These are phyloP conservation scores for Acinonyx jubatus DNA, from an alignment of 2,113 vertebrate genomes.

Conservation along the genomic window DNA sequence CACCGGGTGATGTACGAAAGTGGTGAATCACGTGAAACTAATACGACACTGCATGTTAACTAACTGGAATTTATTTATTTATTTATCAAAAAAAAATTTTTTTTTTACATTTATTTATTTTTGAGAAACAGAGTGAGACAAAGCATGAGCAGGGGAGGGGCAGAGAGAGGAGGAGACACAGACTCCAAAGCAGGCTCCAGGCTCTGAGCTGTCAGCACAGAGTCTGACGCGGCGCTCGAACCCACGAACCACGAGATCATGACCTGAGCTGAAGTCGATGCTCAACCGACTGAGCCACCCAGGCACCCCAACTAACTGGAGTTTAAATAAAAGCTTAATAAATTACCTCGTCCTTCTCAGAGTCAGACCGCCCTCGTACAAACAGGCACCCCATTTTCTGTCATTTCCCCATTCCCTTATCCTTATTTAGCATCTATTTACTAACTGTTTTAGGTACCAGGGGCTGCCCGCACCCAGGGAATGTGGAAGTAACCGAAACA, in stretches of 20 bases:
- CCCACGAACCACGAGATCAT: no score
- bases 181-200: no score
- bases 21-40: background rate
- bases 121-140: no score
- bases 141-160: no score
- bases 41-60: background rate
- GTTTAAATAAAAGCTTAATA: background rate
- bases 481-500: background rate
- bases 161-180: no score
- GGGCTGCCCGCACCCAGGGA: background rate
- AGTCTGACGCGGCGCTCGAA: no score
- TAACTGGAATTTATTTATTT: background rate
- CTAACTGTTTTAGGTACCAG: background rate
- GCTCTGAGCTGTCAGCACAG: no score
- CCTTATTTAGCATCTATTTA: background rate
- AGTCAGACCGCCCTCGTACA: fast-evolving
- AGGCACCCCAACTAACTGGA: background rate
- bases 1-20: background rate
- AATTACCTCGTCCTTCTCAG: background rate
- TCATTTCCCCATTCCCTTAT: background rate
- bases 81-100: background rate
- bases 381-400: fast-evolving
- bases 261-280: no score
- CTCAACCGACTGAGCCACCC: no score
- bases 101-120: no score